Percentiles rank a stretch among this genome's conserved stretches.
phyloP scores from a whole-genome alignment of 2,797 vertebrate genomes.

The Falco concolor region DNA sequence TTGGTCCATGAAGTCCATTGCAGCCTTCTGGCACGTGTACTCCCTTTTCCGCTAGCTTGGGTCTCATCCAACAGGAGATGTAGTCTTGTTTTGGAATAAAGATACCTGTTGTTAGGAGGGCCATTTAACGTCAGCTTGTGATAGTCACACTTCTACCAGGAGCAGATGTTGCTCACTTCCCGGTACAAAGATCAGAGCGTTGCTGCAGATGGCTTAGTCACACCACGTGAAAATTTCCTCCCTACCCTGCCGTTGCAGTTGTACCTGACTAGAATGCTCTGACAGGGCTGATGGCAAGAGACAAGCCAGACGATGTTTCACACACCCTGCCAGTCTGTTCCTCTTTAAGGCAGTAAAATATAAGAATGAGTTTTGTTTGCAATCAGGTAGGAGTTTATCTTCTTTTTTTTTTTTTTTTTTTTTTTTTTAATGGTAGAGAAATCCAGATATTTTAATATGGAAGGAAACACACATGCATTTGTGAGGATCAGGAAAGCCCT shows the following conservation, averaged over 20 bases:
- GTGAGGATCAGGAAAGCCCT: not conserved
- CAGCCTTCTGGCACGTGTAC: not conserved
- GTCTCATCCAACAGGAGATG: not conserved
- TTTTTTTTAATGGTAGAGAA: not conserved
- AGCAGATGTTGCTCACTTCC: slow-evolving; percentile 13
- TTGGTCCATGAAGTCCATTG: not conserved
- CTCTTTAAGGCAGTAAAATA: not conserved
- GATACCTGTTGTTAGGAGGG: not conserved
- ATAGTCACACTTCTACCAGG: slow-evolving; percentile 38
- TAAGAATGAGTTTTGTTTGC: not conserved
- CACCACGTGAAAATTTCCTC: not conserved
- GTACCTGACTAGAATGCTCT: not conserved
- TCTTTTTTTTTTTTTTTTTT: too few species aligned
- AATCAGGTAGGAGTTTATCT: not conserved
- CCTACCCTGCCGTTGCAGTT: not conserved
- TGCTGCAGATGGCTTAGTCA: slow-evolving; percentile 34
- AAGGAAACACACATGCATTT: not conserved
- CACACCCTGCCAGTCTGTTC: not conserved
- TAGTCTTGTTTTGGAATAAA: not conserved
- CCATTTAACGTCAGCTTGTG: not conserved
- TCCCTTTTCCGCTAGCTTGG: not conserved
- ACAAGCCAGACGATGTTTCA: not conserved
- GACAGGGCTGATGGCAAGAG: not conserved
- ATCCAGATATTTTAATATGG: not conserved
- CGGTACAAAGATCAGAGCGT: not conserved